Conservation (phyloP, 2,113 vertebrate genomes). For the Marmota flaviventris region DNA sequence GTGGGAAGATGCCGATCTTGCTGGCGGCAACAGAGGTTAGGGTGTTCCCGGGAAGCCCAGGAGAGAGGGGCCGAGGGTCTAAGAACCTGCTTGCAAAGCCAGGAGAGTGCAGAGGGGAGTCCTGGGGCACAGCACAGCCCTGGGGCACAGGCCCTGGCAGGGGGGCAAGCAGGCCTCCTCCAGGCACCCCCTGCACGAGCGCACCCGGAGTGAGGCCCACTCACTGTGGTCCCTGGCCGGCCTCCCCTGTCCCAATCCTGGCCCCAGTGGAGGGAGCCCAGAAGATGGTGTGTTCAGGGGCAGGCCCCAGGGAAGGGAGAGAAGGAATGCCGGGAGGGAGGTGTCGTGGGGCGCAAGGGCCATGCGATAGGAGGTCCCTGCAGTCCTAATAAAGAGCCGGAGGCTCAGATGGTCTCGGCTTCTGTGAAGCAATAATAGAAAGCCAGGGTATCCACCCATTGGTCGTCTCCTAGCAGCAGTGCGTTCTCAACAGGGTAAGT, state of each 20-base stretch:
- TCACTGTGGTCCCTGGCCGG: no score
- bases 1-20: no score
- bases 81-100: background rate
- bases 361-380: background rate
- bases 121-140: background rate
- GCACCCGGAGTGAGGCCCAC: no score
- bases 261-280: background rate
- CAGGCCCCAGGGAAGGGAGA: background rate
- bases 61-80: background rate
- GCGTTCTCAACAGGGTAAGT: slow-evolving; percentile 13
- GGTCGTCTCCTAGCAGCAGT: slow-evolving; percentile 71
- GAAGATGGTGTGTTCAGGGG: background rate
- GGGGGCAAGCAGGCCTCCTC: background rate
- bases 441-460: slow-evolving; percentile 25
- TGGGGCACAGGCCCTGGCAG: background rate
- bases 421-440: slow-evolving; percentile 54
- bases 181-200: rapidly evolving
- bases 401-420: background rate
- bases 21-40: rapidly evolving
- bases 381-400: background rate
- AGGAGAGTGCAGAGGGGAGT: no score
- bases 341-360: background rate
- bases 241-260: rapidly evolving
- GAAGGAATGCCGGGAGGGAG: background rate
- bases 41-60: rapidly evolving